Evolutionary conservation across 2,797 vertebrate species (phyloP).

Genomic region (Gobio occitaniae): DNA sequence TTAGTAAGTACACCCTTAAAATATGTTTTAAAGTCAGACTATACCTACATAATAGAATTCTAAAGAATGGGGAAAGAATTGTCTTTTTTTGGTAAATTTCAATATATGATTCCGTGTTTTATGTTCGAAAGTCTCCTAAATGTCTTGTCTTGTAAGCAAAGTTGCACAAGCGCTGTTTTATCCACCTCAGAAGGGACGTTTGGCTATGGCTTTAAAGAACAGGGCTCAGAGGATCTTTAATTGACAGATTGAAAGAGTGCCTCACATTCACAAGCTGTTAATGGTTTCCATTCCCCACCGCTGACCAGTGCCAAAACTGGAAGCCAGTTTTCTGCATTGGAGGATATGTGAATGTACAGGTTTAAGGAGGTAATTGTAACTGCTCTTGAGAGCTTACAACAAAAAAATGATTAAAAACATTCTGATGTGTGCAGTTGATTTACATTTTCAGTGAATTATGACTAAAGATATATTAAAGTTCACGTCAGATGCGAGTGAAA

Average conservation of each 20-base stretch:
- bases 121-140: constrained; percentile 50
- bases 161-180: constrained; percentile 54
- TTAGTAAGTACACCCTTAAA: not conserved
- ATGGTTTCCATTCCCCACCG: constrained; percentile 70
- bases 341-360: constrained; percentile 19
- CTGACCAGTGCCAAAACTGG: constrained; percentile 41
- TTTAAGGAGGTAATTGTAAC: constrained; percentile 11
- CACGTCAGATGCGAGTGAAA: not conserved
- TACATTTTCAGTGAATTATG: not conserved
- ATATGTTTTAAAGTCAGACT: not conserved
- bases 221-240: constrained; percentile 63
- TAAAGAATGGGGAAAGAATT: not conserved
- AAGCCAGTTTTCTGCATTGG: constrained; percentile 17
- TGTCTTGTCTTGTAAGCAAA: constrained; percentile 52
- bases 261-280: constrained; percentile 74
- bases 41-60: not conserved
- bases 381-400: not conserved
- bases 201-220: constrained; percentile 58
- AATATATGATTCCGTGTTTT: constrained; percentile 3
- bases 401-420: not conserved
- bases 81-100: not conserved
- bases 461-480: not conserved
- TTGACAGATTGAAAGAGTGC: constrained; percentile 67
- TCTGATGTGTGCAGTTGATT: not conserved
- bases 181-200: constrained; percentile 63